These are phyloP conservation scores for Mnemiopsis leidyi DNA, from an alignment of 37 sponge, comb jelly and placozoan genomes.

Conservation along the genomic window DNA sequence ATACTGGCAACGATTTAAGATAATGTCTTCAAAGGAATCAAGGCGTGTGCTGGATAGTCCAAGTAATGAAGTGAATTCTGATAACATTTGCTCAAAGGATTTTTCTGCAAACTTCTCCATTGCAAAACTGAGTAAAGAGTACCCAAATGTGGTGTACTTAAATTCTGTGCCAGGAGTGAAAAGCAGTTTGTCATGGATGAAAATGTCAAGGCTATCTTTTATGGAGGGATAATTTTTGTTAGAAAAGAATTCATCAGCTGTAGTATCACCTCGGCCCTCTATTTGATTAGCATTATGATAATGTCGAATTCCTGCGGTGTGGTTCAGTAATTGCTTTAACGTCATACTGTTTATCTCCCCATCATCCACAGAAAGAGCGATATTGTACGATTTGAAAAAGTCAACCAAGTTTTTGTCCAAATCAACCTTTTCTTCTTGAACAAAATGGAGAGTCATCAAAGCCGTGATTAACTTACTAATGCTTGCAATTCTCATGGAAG, in stretches of 20 bases:
- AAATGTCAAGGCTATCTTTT: constrained; percentile 72
- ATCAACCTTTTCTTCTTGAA: constrained; percentile 77
- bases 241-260: constrained; percentile 69
- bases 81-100: constrained; percentile 72
- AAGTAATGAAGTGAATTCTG: constrained; percentile 69
- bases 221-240: constrained; percentile 69
- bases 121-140: constrained; percentile 80
- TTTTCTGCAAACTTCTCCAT: constrained; percentile 75
- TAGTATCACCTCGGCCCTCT: constrained; percentile 14
- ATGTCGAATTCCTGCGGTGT: constrained; percentile 79
- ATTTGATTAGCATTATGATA: constrained; percentile 68
- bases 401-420: constrained; percentile 79
- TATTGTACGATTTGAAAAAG: neutral
- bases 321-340: constrained; percentile 73
- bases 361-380: neutral
- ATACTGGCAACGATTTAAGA: constrained; percentile 74
- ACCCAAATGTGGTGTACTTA: constrained; percentile 82
- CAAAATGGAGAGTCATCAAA: constrained; percentile 72
- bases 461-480: constrained; percentile 86
- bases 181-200: constrained; percentile 69
- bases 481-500: constrained; percentile 91
- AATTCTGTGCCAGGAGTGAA: constrained; percentile 66
- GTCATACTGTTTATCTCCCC: constrained; percentile 75
- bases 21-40: constrained; percentile 69
- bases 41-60: constrained; percentile 68